Conservation (phyloP, 64 coral and sea anemone genomes). For the Trachythela sp. region DNA sequence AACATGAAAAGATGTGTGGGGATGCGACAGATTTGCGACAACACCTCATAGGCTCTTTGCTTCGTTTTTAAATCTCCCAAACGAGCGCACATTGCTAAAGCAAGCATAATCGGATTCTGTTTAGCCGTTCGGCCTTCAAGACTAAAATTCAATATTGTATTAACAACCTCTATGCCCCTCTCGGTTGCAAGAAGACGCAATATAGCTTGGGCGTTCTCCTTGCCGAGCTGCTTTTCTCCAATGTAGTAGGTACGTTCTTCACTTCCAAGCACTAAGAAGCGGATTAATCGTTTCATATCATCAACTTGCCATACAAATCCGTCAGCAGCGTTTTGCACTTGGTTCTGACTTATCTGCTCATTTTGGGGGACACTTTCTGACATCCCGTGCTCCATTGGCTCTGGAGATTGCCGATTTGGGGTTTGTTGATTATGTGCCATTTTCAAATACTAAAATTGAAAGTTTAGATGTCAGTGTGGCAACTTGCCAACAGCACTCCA, state of each 20-base stretch:
- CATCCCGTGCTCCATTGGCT: slow-evolving; percentile 26
- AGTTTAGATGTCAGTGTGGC: too few relatives aligned
- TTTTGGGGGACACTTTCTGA: slow-evolving; percentile 24
- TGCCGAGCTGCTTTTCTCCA: slow-evolving; percentile 31
- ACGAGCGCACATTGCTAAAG: slow-evolving; percentile 70
- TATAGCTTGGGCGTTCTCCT: slow-evolving; percentile 68
- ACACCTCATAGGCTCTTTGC: slow-evolving; percentile 46
- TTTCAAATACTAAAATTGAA: too few relatives aligned
- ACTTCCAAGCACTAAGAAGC: slow-evolving; percentile 76
- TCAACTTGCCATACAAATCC: slow-evolving; percentile 62
- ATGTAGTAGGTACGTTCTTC: slow-evolving; percentile 78
- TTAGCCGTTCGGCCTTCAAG: slow-evolving; percentile 69
- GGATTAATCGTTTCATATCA: slow-evolving; percentile 60
- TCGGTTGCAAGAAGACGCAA: slow-evolving; percentile 56
- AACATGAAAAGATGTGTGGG: slow-evolving; percentile 86
- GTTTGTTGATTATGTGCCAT: neutral
- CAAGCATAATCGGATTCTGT: slow-evolving; percentile 72
- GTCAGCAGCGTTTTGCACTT: slow-evolving; percentile 67
- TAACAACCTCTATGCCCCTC: slow-evolving; percentile 55
- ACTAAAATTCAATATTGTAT: slow-evolving; percentile 66
- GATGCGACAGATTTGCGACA: slow-evolving; percentile 65
- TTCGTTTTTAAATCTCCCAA: slow-evolving; percentile 55
- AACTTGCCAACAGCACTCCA: neutral
- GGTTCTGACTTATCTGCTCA: slow-evolving; percentile 31
- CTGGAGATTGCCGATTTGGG: too few relatives aligned